A percentile compares a stretch with the other conserved stretches of the same genome.
Conservation (phyloP, 2,888 invertebrate genomes). For the Tiphia femorata region DNA sequence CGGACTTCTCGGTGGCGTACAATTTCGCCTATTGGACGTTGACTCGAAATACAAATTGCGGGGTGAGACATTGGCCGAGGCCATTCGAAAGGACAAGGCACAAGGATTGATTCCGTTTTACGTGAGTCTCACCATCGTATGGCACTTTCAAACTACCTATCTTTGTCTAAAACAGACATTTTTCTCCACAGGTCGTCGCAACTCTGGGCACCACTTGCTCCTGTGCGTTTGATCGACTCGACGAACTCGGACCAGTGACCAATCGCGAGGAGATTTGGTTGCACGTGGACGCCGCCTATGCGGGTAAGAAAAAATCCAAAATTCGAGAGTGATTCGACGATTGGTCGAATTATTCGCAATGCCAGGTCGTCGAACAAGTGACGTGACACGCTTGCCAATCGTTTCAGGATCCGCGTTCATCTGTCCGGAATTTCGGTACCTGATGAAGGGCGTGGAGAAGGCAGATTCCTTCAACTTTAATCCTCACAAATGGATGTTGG, state of each 20-base stretch:
- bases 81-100: constrained; percentile 86
- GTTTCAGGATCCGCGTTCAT: constrained; percentile 85
- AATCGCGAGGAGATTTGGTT: constrained; percentile 85
- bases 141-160: not conserved
- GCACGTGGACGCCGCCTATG: constrained; percentile 98
- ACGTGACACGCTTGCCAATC: not conserved
- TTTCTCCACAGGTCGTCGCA: constrained; percentile 77
- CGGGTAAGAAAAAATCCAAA: constrained; percentile 72
- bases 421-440: constrained; percentile 94
- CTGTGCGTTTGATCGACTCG: constrained; percentile 91
- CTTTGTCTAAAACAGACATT: not conserved
- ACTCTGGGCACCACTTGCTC: constrained; percentile 97
- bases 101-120: constrained; percentile 96
- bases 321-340: not conserved
- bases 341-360: not conserved
- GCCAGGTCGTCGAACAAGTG: not conserved
- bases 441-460: constrained; percentile 89
- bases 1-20: constrained; percentile 89
- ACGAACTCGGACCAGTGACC: constrained; percentile 93
- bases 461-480: constrained; percentile 99
- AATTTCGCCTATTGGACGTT: constrained; percentile 79
- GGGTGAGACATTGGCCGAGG: constrained; percentile 81
- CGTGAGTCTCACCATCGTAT: constrained; percentile 75
- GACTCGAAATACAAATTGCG: constrained; percentile 81
- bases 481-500: constrained; percentile 98